These are phyloP conservation scores for Orycteropus afer DNA, from an alignment of 2,113 vertebrate species.

Conservation along the genomic window DNA sequence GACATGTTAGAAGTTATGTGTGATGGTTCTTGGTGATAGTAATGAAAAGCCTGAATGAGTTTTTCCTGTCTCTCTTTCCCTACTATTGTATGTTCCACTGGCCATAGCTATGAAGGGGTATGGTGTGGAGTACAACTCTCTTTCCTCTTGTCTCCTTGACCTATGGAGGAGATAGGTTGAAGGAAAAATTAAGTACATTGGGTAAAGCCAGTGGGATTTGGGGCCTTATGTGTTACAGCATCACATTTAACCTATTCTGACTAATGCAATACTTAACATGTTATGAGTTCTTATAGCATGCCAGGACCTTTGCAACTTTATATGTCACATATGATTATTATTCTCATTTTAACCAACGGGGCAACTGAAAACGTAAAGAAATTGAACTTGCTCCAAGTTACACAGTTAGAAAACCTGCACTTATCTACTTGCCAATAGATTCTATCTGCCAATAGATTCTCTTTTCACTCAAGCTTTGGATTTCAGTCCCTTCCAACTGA, in stretches of 20 bases:
- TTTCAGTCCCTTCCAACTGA: slow-evolving; percentile 11
- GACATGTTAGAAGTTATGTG: background rate
- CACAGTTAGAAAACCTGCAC: background rate
- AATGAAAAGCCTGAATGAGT: background rate
- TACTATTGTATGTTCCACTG: background rate
- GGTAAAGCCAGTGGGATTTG: background rate
- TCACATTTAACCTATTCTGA: background rate
- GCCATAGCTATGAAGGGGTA: background rate
- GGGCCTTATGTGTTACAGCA: background rate
- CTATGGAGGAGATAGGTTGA: background rate
- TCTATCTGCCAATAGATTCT: background rate
- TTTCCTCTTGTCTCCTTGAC: background rate
- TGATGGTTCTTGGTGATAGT: background rate
- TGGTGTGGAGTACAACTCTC: background rate
- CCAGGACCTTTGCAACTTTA: background rate
- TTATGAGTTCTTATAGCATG: background rate
- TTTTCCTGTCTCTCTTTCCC: background rate
- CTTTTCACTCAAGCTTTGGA: background rate
- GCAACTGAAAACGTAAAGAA: background rate
- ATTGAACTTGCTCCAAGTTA: background rate
- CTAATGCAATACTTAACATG: background rate
- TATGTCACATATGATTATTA: background rate
- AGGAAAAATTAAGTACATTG: background rate
- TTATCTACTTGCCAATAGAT: background rate
- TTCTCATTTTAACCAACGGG: background rate